A percentile compares a stretch with the other conserved stretches of the same genome.
Evolutionary conservation across 2,888 invertebrate genomes (phyloP).

Genomic region (Lasioglossum figueresi): DNA sequence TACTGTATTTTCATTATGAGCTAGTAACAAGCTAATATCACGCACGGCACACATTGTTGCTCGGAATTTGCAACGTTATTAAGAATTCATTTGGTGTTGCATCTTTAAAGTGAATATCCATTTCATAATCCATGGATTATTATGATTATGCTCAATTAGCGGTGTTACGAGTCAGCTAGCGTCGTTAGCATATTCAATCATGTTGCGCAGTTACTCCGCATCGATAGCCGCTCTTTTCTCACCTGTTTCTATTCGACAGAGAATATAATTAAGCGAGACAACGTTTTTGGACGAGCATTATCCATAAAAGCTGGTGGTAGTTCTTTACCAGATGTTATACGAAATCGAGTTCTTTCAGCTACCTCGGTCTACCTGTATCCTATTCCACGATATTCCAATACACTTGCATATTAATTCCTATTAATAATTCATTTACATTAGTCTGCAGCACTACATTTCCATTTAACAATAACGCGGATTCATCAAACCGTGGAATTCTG

Average conservation of each 20-base stretch:
- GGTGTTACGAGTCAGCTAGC: constrained; percentile 44
- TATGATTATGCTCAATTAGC: constrained; percentile 45
- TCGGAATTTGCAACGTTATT: not conserved
- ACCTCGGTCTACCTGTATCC: not conserved
- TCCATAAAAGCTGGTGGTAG: not conserved
- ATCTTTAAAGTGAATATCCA: constrained; percentile 11
- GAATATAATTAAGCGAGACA: not conserved
- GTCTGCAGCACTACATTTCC: not conserved
- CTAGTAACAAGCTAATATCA: not conserved
- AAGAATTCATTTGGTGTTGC: constrained; percentile 9
- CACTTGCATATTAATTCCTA: not conserved
- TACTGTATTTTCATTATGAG: too few relatives aligned
- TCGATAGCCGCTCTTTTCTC: not conserved
- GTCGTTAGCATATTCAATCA: constrained; percentile 38
- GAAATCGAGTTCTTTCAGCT: not conserved
- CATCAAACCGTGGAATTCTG: not conserved
- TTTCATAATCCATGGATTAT: constrained; percentile 37
- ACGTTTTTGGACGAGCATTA: not conserved
- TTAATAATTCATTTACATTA: constrained; percentile 8
- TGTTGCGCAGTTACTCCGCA: constrained; percentile 30
- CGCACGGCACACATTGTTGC: not conserved
- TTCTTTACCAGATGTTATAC: not conserved
- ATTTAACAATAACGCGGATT: not conserved
- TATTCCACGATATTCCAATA: not conserved
- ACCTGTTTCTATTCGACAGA: not conserved